A percentile compares a stretch with the other conserved stretches of the same genome.
Evolutionary conservation across 2,113 vertebrate genomes (phyloP).

Genomic region (Phylloscopus whistleri): DNA sequence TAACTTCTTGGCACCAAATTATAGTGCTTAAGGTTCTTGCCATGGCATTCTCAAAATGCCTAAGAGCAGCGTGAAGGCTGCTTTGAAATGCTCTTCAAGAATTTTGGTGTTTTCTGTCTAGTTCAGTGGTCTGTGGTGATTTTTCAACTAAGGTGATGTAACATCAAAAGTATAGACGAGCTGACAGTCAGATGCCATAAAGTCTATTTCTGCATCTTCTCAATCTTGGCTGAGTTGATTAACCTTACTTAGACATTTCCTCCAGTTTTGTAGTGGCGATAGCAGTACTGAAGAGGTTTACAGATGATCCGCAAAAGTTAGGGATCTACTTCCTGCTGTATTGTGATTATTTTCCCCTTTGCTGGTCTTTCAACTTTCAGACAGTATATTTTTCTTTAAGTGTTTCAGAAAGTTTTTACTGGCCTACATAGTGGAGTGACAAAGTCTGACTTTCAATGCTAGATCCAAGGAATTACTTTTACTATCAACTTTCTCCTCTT

Average conservation of each 20-base stretch:
- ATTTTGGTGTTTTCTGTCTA: not conserved
- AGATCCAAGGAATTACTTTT: not conserved
- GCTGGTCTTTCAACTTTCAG: not conserved
- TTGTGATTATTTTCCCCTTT: not conserved
- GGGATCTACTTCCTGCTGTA: not conserved
- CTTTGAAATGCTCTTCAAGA: not conserved
- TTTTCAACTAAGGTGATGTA: not conserved
- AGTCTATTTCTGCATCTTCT: not conserved
- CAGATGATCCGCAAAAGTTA: not conserved
- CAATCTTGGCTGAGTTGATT: not conserved
- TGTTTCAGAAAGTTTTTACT: not conserved
- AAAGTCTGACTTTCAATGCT: not conserved
- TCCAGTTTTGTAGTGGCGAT: not conserved
- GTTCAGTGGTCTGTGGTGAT: not conserved
- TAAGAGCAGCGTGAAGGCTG: accelerated
- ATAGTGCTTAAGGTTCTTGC: not conserved
- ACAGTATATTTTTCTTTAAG: not conserved
- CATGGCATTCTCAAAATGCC: not conserved
- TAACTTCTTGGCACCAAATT: not conserved
- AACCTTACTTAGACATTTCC: not conserved
- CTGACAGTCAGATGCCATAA: not conserved
- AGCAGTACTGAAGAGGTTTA: not conserved
- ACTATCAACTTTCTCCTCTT: not conserved
- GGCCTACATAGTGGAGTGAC: not conserved
- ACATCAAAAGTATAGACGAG: not conserved